Conservation (phyloP, 1,140 invertebrate genomes). For the Calliopsis andreniformis region DNA sequence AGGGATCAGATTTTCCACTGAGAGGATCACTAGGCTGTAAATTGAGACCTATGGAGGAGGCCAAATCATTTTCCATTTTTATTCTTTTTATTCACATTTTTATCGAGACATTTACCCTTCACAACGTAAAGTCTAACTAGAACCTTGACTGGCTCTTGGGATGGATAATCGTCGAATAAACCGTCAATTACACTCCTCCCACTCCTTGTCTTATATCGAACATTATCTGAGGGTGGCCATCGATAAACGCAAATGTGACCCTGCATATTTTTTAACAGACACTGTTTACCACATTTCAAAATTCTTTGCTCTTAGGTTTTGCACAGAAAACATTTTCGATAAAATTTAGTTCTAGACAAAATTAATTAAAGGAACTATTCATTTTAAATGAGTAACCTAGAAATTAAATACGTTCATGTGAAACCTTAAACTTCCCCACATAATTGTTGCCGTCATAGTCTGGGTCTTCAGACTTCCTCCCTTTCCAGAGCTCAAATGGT, state of each 20-base stretch:
- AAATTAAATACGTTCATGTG: no score
- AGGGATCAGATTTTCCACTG: conserved; percentile 90
- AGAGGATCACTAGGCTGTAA: conserved; percentile 87
- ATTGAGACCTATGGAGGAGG: conserved; percentile 80
- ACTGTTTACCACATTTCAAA: no score
- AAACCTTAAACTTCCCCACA: conserved; percentile 86
- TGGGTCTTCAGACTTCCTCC: conserved; percentile 85
- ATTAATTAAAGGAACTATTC: no score
- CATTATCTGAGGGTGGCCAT: conserved; percentile 73
- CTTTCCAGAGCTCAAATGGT: conserved; percentile 88
- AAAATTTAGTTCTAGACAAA: no score
- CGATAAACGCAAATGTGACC: conserved; percentile 81
- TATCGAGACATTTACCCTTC: conserved; percentile 79
- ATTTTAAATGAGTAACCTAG: no score
- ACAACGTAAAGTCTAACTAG: conserved; percentile 91
- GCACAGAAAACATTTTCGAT: no score
- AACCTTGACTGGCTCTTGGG: conserved; percentile 86
- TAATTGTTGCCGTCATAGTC: conserved; percentile 85
- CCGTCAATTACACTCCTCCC: conserved; percentile 79
- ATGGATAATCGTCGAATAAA: conserved; percentile 84
- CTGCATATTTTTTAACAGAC: conserved; percentile 78
- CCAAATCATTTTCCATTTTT: neutral
- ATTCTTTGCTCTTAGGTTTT: no score
- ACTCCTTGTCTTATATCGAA: conserved; percentile 71
- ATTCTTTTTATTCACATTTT: neutral